These are phyloP conservation scores for Diloba caeruleocephala DNA, from an alignment of 2,888 invertebrate species.

Conservation along the genomic window DNA sequence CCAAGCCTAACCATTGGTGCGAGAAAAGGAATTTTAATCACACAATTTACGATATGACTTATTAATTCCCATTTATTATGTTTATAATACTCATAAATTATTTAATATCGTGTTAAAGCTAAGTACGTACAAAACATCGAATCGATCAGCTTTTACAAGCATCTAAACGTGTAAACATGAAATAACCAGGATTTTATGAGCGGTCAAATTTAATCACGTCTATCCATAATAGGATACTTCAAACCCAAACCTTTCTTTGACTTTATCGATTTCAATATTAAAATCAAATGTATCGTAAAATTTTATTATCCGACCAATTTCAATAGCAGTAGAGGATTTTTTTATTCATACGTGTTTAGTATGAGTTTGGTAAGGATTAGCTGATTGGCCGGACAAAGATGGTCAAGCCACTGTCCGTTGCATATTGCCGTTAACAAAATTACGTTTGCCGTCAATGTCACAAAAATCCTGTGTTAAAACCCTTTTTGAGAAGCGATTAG, in stretches of 20 bases:
- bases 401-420: slow-evolving; percentile 59
- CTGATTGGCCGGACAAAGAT: slow-evolving; percentile 66
- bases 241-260: slow-evolving; percentile 64
- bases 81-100: slow-evolving; percentile 55
- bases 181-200: slow-evolving; percentile 63
- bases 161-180: slow-evolving; percentile 55
- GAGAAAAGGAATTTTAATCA: slow-evolving; percentile 2
- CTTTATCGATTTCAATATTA: slow-evolving; percentile 74
- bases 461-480: background rate
- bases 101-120: slow-evolving; percentile 52
- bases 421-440: slow-evolving; percentile 47
- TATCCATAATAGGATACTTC: slow-evolving; percentile 59
- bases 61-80: slow-evolving; percentile 46
- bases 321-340: slow-evolving; percentile 48
- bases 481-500: slow-evolving; percentile 27
- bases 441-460: slow-evolving; percentile 25
- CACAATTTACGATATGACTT: slow-evolving; percentile 35
- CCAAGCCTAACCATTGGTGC: no score
- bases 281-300: slow-evolving; percentile 74
- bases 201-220: slow-evolving; percentile 70
- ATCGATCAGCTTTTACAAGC: slow-evolving; percentile 60
- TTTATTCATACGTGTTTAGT: slow-evolving; percentile 68
- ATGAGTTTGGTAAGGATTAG: slow-evolving; percentile 69
- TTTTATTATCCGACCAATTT: slow-evolving; percentile 68
- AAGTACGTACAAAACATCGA: slow-evolving; percentile 55